Base-by-base conservation (phyloP, 2,888 invertebrate species). In the Tillus elongatus region DNA sequence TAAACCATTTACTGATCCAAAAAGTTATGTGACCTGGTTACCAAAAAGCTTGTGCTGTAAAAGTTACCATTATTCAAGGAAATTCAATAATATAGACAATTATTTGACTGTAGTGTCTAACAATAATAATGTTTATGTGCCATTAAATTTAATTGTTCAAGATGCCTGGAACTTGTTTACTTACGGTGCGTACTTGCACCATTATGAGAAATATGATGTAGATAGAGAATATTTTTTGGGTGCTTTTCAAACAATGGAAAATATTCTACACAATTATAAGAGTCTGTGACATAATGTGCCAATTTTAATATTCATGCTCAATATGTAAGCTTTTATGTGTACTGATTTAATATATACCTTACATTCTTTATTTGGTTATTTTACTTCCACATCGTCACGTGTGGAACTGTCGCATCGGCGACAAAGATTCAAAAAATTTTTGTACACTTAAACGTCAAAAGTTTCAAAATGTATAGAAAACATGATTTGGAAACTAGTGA, bases 181-280 rank as follows among this genome's bases (percentile, higher is more conserved):
- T 2, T 60, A 68, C 50, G 62, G 63, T 16, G 71, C 72, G 4
- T 72, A 67, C 53, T 49, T 72, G 24, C 72, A 73, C 56, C 71
- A 70, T 40, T 73, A 71, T 47, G 61, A 60, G 43, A 65, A 68
- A 41, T 68, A 60, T 50, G 67, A 64, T 19, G 50, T 72, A 24
- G 63, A 65, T 41, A 67, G 70, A 27, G 60, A 67, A 26, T 64
- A 69, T 42, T 71, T 73, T 52, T 49, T 65, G 30, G 53, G 62
- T 43, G 60, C 68, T n/a, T 73, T 73, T 54, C 64, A 68, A 26
- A 63, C 61, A 49, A 43, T 70, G 40, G 71, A 71, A 55, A 66
- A 60, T 47, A 49, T 70, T 39, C 53, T 70, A 16, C 60, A 66
- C 45, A 53, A 60, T 41, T 72, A 72, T 47, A 64, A 65, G 41